These are phyloP conservation scores for Globodera ellingtonae DNA, from an alignment of 1,140 invertebrate genomes.

Conservation along the genomic window DNA sequence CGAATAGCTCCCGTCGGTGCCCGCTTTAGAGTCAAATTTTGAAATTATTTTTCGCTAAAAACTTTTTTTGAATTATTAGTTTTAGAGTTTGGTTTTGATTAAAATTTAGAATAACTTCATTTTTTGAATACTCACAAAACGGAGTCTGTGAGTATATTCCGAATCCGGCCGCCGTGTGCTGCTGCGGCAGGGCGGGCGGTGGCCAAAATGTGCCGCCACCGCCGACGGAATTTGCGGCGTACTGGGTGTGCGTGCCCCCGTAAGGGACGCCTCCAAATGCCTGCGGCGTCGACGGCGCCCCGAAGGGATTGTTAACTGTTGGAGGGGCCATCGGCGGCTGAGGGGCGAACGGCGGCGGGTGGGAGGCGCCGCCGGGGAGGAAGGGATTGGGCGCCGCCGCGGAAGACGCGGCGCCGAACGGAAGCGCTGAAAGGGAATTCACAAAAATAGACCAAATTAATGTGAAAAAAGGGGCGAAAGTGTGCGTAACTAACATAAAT, in stretches of 20 bases:
- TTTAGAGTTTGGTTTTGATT: no score
- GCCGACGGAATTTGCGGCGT: background rate
- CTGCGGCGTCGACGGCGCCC: conserved; percentile 25
- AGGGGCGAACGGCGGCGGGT: conserved; percentile 3
- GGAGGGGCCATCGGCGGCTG: conserved; percentile 14
- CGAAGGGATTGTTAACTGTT: conserved; percentile 6
- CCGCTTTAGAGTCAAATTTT: conserved; percentile 36
- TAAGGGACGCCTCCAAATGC: conserved; percentile 8
- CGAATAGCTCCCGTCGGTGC: conserved; percentile 51
- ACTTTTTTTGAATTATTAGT: no score
- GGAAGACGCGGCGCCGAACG: background rate
- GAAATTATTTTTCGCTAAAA: background rate
- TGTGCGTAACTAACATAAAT: no score
- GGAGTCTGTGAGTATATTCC: conserved; percentile 58
- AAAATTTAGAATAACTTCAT: no score
- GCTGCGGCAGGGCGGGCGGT: conserved; percentile 12
- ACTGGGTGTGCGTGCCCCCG: background rate
- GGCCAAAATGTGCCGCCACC: conserved; percentile 10
- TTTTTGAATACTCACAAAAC: no score
- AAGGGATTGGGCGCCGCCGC: background rate
- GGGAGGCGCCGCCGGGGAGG: background rate
- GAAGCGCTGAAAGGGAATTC: background rate
- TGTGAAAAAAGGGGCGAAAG: background rate
- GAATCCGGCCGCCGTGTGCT: conserved; percentile 5
- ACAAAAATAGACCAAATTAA: background rate